phyloP scores from a whole-genome alignment of 2,888 invertebrate genomes.

The Nemoura dubitans region DNA sequence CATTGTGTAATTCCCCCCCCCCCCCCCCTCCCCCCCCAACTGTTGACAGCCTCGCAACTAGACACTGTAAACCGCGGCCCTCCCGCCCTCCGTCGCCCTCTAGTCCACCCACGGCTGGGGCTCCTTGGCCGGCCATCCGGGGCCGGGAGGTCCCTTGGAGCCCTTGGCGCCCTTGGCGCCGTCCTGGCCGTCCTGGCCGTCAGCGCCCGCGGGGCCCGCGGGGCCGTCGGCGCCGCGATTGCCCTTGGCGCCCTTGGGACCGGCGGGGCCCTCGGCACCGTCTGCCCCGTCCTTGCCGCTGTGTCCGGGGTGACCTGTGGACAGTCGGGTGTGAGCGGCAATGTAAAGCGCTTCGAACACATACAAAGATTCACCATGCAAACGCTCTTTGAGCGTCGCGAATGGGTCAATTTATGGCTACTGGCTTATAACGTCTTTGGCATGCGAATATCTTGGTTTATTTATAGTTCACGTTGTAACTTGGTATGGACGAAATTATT shows the following conservation, averaged over 20 bases:
- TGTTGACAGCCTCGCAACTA: too few relatives aligned
- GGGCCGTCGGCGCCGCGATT: constrained; percentile 60
- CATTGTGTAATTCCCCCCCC: too few relatives aligned
- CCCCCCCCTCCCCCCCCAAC: too few relatives aligned
- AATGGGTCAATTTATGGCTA: too few relatives aligned
- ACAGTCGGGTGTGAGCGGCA: constrained; percentile 60
- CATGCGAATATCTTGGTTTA: too few relatives aligned
- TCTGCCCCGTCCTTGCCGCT: constrained; percentile 1
- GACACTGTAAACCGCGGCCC: too few relatives aligned
- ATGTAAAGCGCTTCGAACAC: background rate
- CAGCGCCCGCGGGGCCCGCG: constrained; percentile 53
- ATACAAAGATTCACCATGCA: too few relatives aligned
- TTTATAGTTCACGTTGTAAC: too few relatives aligned
- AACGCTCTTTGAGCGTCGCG: too few relatives aligned
- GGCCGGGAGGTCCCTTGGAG: constrained; percentile 21
- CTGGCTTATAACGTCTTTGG: too few relatives aligned
- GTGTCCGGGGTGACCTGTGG: constrained; percentile 15
- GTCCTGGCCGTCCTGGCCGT: constrained; percentile 25
- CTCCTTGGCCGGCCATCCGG: background rate
- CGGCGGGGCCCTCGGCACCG: background rate
- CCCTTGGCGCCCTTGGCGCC: constrained; percentile 35
- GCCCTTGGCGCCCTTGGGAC: constrained; percentile 14
- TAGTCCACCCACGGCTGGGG: constrained; percentile 1
- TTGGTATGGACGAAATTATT: too few relatives aligned
- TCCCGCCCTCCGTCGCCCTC: background rate